Conservation (phyloP, 2,888 invertebrate genomes). For the Monochamus alternatus region DNA sequence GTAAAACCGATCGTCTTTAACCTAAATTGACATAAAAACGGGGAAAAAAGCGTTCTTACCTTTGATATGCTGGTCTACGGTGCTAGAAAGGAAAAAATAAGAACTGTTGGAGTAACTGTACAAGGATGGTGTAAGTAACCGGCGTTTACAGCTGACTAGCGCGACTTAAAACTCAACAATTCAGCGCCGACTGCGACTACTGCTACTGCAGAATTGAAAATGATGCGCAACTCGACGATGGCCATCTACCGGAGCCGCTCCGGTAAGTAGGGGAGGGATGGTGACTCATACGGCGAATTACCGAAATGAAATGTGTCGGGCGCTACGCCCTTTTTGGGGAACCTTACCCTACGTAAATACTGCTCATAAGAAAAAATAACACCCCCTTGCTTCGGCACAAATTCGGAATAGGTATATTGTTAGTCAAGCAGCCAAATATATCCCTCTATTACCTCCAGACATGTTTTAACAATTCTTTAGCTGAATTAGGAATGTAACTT, state of each 20-base stretch:
- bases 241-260: constrained; percentile 44
- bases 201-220: constrained; percentile 41
- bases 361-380: background rate
- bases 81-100: constrained; percentile 39
- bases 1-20: background rate
- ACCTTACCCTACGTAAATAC: background rate
- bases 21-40: background rate
- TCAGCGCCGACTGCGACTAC: constrained; percentile 20
- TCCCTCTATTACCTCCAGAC: too few species aligned
- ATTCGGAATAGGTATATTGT: too few species aligned
- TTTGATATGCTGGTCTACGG: constrained; percentile 41
- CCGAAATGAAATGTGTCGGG: constrained; percentile 24
- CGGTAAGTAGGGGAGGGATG: constrained; percentile 38
- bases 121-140: constrained; percentile 37
- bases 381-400: too few species aligned
- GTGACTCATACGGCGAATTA: constrained; percentile 47
- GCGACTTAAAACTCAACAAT: constrained; percentile 17
- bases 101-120: constrained; percentile 44
- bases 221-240: constrained; percentile 28
- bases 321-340: constrained; percentile 21
- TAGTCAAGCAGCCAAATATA: too few species aligned
- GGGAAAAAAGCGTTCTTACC: constrained; percentile 34
- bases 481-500: too few species aligned
- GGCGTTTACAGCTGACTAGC: constrained; percentile 47
- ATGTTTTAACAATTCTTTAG: too few species aligned